Percentiles rank a stretch among this genome's conserved stretches.
Evolutionary conservation across 2,888 invertebrate species (phyloP).

Genomic region (Nebria salina): DNA sequence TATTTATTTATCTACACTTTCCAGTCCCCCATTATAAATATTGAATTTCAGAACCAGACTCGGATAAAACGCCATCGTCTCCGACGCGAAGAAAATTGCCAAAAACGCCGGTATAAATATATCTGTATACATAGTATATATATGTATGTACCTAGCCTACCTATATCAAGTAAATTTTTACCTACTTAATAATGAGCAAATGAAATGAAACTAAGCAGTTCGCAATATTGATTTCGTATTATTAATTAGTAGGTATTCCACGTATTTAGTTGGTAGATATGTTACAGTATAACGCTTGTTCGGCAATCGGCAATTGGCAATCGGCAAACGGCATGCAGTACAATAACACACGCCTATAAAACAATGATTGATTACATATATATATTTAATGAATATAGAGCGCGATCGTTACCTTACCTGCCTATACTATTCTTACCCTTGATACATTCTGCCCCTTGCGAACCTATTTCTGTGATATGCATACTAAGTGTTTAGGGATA

Average conservation of each 20-base stretch:
- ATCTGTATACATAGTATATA: constrained; percentile 65
- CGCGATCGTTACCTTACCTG: background rate
- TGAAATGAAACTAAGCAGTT: constrained; percentile 33
- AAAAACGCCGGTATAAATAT: constrained; percentile 93
- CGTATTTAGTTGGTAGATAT: no score
- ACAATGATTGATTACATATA: no score
- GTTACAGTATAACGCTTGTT: no score
- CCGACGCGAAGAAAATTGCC: constrained; percentile 94
- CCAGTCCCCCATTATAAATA: constrained; percentile 1
- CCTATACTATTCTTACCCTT: background rate
- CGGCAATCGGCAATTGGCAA: background rate
- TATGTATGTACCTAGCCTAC: background rate
- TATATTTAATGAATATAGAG: no score
- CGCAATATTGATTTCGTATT: constrained; percentile 23
- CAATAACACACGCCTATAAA: no score
- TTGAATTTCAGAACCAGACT: constrained; percentile 78
- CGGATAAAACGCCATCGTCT: constrained; percentile 85
- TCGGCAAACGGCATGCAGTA: no score
- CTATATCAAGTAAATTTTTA: no score
- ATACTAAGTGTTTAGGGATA: constrained; percentile 27
- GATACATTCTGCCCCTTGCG: background rate
- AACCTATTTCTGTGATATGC: constrained; percentile 36
- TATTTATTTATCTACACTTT: background rate
- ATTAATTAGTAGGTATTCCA: no score
- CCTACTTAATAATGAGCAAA: background rate